Conservation (phyloP, 2,797 vertebrate genomes). For the Hapalemur alaotrensis region DNA sequence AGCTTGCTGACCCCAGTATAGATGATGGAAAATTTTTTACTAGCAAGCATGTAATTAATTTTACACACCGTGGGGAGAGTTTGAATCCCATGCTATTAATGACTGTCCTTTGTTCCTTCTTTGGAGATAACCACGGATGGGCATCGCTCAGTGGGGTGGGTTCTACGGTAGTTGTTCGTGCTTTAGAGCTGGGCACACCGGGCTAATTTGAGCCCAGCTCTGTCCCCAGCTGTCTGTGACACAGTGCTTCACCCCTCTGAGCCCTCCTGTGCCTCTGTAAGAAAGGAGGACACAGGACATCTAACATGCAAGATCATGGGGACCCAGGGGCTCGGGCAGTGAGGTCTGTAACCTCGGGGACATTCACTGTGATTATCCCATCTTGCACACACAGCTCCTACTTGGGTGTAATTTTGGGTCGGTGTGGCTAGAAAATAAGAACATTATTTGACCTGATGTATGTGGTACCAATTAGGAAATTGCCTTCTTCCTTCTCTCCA, state of each 20-base stretch:
- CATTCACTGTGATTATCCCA: background rate
- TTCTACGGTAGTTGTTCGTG: background rate
- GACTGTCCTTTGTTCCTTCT: background rate
- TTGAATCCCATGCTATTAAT: background rate
- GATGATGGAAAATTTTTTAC: background rate
- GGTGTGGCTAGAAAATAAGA: background rate
- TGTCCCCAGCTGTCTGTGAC: background rate
- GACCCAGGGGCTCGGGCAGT: background rate
- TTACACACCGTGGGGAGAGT: background rate
- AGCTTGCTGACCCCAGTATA: background rate
- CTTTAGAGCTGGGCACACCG: background rate
- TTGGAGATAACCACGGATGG: background rate
- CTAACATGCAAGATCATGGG: fast-evolving
- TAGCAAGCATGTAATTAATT: background rate
- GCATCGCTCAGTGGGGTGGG: background rate
- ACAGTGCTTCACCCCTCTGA: background rate
- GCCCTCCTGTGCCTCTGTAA: too few relatives aligned
- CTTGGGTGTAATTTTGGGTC: background rate
- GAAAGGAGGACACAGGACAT: background rate
- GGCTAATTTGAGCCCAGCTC: background rate
- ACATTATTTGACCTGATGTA: constrained; percentile 65
- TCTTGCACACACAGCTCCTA: background rate
- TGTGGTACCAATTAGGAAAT: constrained; percentile 66
- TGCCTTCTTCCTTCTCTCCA: constrained; percentile 36
- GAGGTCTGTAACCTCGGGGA: background rate